Evolutionary conservation across 2,797 vertebrate genomes (phyloP), one percentile per base, ranked within the genome.

Genomic region (Pteronotus mesoamericanus): DNA sequence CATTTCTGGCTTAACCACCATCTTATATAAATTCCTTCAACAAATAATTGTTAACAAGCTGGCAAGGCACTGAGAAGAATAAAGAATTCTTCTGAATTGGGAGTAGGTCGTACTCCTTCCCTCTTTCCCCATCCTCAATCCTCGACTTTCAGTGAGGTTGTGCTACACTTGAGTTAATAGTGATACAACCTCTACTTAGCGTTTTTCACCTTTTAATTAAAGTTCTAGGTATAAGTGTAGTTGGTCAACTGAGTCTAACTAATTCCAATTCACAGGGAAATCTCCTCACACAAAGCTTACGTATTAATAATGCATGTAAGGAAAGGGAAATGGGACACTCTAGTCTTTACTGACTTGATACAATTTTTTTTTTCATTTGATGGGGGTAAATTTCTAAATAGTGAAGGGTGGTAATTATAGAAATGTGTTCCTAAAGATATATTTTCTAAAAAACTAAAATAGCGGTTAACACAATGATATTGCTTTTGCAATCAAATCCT

Each of bases 361-460:
- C 69, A 29, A 21, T 48, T 72, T n/a, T 24, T n/a, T 29, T 71
- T 79, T 91, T 72, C 55, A 79, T 75, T 59, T 94, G 48, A 84
- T 11, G 0, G 16, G 19, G 5, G 12, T 87, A 72, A 48, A 90
- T 87, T 79, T 87, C 89, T 90, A 89, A 71, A 83, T n/a, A 87
- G 59, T 55, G 10, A 59, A 87, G 32, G 42, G 37, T 90, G 7
- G 29, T 78, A 75, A 91, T 53, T 84, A 55, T n/a, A 92, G 19
- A 9, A 86, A 79, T 75, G 24, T 85, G 12, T 71, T 87, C 32
- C 87, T 68, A 78, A 75, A 72, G 34, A 72, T 24, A 0, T 34
- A 89, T 86, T 94, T 86, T 94, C 42, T 82, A 86, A 93, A 92
- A 91, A 74, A 29, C 16, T 32, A 55, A 94, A 92, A 59, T 64